Percentiles rank a stretch among this genome's conserved stretches.
Conservation (phyloP, 2,888 invertebrate species). For the Acanthosepion lycidas region DNA sequence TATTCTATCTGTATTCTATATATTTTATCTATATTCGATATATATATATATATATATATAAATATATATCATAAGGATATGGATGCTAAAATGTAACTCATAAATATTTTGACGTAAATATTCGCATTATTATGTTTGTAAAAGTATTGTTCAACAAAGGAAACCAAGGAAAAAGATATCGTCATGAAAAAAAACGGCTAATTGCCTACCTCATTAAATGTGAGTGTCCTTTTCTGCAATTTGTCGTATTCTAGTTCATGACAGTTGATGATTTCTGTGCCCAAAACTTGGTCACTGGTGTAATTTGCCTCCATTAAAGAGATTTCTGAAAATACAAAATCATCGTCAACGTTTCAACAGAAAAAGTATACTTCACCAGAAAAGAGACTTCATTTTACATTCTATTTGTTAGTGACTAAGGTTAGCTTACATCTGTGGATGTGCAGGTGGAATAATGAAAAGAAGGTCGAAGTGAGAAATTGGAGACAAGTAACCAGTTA, state of each 20-base stretch:
- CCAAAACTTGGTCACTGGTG: slow-evolving; percentile 72
- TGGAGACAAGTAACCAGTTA: too few species aligned
- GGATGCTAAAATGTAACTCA: too few species aligned
- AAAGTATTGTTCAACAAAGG: too few species aligned
- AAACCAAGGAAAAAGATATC: neutral
- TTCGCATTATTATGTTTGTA: neutral
- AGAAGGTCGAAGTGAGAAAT: too few species aligned
- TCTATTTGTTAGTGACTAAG: too few species aligned
- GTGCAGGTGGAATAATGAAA: too few species aligned
- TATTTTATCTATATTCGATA: too few species aligned
- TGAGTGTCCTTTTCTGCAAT: slow-evolving; percentile 61
- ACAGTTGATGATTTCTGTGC: slow-evolving; percentile 64
- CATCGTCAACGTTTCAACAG: neutral
- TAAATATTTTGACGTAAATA: neutral
- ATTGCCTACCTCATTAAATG: slow-evolving; percentile 66
- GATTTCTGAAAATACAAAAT: slow-evolving; percentile 65
- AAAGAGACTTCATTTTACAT: too few species aligned
- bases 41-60: too few species aligned
- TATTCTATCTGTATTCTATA: too few species aligned
- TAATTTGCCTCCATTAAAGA: slow-evolving; percentile 74
- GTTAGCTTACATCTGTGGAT: too few species aligned
- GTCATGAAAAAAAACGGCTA: slow-evolving; percentile 51
- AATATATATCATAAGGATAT: too few species aligned
- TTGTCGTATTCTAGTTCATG: slow-evolving; percentile 58
- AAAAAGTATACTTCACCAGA: neutral